Evolutionary conservation across 1,140 invertebrate species (phyloP), one percentile per base, ranked within the genome.

Genomic region (Papilio machaon): DNA sequence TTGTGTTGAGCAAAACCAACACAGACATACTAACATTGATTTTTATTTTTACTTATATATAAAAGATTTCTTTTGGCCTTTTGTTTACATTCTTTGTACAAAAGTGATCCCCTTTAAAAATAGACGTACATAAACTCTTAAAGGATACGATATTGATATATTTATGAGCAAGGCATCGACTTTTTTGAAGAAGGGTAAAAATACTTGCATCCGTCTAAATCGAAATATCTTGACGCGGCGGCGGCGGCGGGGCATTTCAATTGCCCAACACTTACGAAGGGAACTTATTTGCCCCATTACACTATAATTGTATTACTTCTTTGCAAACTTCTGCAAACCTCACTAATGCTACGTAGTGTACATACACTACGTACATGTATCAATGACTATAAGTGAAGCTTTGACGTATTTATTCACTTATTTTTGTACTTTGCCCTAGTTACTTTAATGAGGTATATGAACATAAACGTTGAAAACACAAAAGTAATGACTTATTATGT

Each of bases 101-200:
- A 54, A 78, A 78, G 52, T 78, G 54, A 54, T 60, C 52, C n/a
- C 23, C 54, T 23, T 47, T 79, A 79, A 46, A 67, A 79, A 79
- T 79, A 79, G 58, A 79, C 54, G 38, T 47, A 78, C 52, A 78
- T 52, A 79, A 79, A 67, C 58, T 60, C 77, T 79, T 43, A 64
- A 79, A 79, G 77, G 58, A 79, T 67, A 67, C 77, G 58, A 64
- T 79, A 79, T 79, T 79, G 77, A 79, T 79, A 79, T 79, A 79
- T 79, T 79, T 79, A 79, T 60, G 77, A 79, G 77, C 77, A 60
- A 46, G 58, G 54, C 77, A 67, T 67, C 30, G 77, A 79, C 54
- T 79, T 79, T 79, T 79, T 79, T 79, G 75, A 79, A 64, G 77
- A n/a, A 60, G 77, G 60, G 60, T 79, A 79, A 67, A 79, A 67